phyloP scores from a whole-genome alignment of 2,797 vertebrate species.

The Harpagifer antarcticus region DNA sequence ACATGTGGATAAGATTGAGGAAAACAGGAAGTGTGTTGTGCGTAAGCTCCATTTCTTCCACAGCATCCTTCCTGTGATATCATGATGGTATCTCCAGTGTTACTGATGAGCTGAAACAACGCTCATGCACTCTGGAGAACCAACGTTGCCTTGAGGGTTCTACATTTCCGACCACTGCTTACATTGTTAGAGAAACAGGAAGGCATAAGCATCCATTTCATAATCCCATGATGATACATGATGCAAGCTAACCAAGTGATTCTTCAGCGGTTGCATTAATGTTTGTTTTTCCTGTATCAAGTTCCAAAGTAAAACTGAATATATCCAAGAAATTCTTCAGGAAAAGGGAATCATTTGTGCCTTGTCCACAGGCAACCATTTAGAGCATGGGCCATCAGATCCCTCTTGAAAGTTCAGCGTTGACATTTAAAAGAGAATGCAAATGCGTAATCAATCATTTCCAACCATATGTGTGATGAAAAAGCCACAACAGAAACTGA shows the following conservation, averaged over 20 bases:
- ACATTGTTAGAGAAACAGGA: constrained; percentile 62
- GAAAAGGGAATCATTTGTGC: not conserved
- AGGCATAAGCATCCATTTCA: constrained; percentile 65
- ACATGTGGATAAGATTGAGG: constrained; percentile 1
- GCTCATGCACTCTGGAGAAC: constrained; percentile 43
- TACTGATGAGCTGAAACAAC: constrained; percentile 55
- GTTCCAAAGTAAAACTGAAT: not conserved
- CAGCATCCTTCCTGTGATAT: constrained; percentile 73
- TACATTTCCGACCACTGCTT: constrained; percentile 44
- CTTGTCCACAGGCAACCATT: not conserved
- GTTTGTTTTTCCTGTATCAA: constrained; percentile 6
- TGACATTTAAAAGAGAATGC: constrained; percentile 34
- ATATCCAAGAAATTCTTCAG: not conserved
- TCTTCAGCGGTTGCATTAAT: not conserved
- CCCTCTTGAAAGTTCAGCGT: constrained; percentile 10
- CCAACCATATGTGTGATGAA: constrained; percentile 50
- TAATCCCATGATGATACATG: constrained; percentile 42
- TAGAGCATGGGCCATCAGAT: constrained; percentile 4
- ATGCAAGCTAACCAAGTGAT: constrained; percentile 41
- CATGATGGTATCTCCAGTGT: constrained; percentile 58
- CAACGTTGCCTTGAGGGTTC: constrained; percentile 53
- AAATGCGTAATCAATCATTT: constrained; percentile 59
- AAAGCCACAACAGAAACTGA: constrained; percentile 50
- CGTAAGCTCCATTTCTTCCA: constrained; percentile 50
- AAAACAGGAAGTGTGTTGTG: constrained; percentile 44